Evolutionary conservation across 2,888 invertebrate species (phyloP).

Genomic region (Lasius fuliginosus): DNA sequence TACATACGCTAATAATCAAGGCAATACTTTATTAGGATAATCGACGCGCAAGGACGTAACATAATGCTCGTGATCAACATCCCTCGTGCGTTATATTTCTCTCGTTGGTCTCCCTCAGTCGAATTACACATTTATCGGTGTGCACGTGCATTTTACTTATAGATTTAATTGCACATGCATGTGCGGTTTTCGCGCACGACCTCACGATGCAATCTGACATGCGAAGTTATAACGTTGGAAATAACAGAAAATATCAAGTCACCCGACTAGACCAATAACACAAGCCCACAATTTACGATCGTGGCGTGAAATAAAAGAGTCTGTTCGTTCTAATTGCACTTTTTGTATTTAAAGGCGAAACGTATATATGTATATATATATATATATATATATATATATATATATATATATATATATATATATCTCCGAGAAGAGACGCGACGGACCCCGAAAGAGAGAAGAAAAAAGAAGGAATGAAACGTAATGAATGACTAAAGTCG

Average conservation of each 20-base stretch:
- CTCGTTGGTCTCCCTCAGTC: background rate
- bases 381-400: background rate
- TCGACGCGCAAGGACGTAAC: background rate
- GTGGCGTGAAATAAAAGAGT: slow-evolving; percentile 24
- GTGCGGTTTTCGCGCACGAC: slow-evolving; percentile 8
- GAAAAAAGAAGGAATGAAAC: background rate
- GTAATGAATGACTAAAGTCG: background rate
- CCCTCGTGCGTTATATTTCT: background rate
- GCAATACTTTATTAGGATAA: background rate
- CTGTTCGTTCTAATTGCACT: slow-evolving; percentile 3
- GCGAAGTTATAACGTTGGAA: slow-evolving; percentile 13
- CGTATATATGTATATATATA: background rate
- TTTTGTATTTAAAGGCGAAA: background rate
- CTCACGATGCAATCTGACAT: slow-evolving; percentile 35
- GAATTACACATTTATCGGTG: slow-evolving; percentile 20
- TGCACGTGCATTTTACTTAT: slow-evolving; percentile 3
- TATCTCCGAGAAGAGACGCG: background rate
- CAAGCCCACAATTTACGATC: slow-evolving; percentile 21
- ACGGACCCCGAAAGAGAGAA: background rate
- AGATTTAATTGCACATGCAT: slow-evolving; percentile 23
- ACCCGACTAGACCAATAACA: slow-evolving; percentile 18
- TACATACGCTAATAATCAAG: slow-evolving; percentile 17
- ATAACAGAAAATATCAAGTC: slow-evolving; percentile 35
- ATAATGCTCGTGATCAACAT: background rate
- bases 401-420: background rate